Percentiles rank a stretch among this genome's conserved stretches.
phyloP scores from a whole-genome alignment of 2,113 vertebrate species.

The Clinocottus analis region DNA sequence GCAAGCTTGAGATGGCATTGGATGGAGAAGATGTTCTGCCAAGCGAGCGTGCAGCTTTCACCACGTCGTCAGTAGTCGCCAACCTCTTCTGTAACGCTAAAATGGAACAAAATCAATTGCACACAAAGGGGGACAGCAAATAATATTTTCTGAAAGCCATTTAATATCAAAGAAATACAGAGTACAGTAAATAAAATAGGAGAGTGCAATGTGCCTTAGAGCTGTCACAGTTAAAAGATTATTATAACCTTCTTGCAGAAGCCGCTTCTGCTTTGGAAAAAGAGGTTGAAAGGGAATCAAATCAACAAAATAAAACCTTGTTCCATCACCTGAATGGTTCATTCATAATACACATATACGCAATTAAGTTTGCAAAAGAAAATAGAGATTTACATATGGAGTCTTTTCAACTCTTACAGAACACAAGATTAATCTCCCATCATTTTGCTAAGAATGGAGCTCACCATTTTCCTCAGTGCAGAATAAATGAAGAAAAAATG shows the following conservation, averaged over 20 bases:
- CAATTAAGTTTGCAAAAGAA: conserved; percentile 45
- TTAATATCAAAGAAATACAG: conserved; percentile 66
- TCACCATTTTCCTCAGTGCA: conserved; percentile 58
- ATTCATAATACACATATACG: conserved; percentile 46
- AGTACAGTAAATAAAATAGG: conserved; percentile 56
- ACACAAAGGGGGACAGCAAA: conserved; percentile 28
- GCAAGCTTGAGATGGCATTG: conserved; percentile 38
- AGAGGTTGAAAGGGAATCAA: conserved; percentile 41
- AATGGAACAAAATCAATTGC: conserved; percentile 61
- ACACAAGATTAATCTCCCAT: conserved; percentile 30
- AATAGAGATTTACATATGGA: conserved; percentile 29
- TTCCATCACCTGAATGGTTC: conserved; percentile 31
- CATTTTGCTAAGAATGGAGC: conserved; percentile 50
- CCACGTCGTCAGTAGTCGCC: conserved; percentile 43
- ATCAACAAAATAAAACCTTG: conserved; percentile 44
- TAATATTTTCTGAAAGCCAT: conserved; percentile 55
- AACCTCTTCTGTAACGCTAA: conserved; percentile 38
- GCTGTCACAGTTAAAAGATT: conserved; percentile 35
- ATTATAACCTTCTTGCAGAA: conserved; percentile 41
- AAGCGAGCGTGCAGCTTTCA: conserved; percentile 50
- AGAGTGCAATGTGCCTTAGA: conserved; percentile 53
- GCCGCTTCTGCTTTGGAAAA: conserved; percentile 16
- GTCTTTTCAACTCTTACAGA: conserved; percentile 28
- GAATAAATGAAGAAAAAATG: conserved; percentile 76
- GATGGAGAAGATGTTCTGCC: conserved; percentile 47